phyloP scores from a whole-genome alignment of 2,113 vertebrate species.

The Ranitomeya imitator region DNA sequence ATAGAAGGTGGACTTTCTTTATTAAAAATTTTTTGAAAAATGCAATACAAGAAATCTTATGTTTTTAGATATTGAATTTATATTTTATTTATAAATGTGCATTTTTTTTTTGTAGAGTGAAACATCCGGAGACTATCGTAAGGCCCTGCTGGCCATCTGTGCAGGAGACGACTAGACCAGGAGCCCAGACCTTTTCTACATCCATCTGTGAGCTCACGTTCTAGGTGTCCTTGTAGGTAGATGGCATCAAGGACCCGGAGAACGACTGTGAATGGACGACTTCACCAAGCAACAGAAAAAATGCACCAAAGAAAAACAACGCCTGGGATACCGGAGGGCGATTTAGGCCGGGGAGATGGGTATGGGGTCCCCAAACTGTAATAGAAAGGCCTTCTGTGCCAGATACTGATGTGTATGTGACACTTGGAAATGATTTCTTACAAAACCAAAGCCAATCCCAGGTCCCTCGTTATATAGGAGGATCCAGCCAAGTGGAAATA shows the following conservation, averaged over 20 bases:
- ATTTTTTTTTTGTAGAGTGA: slow-evolving; percentile 79
- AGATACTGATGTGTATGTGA: slow-evolving; percentile 28
- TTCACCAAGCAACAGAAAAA: slow-evolving; percentile 58
- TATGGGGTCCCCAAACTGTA: background rate
- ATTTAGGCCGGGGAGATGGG: slow-evolving; percentile 5
- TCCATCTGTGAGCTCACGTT: slow-evolving; percentile 48
- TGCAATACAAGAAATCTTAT: background rate
- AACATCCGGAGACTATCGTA: slow-evolving; percentile 93
- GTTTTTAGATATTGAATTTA: no score
- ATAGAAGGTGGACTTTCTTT: no score
- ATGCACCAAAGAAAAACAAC: slow-evolving; percentile 51
- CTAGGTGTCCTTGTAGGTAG: slow-evolving; percentile 64
- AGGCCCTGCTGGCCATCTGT: slow-evolving; percentile 86
- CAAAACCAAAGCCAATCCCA: slow-evolving; percentile 4
- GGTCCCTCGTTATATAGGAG: slow-evolving; percentile 7
- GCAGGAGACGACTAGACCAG: slow-evolving; percentile 86
- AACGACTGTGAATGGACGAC: slow-evolving; percentile 24
- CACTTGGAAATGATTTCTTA: background rate
- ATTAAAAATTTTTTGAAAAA: background rate
- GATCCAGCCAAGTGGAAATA: slow-evolving; percentile 34
- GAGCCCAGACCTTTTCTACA: slow-evolving; percentile 1
- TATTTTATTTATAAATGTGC: background rate
- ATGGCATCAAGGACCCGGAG: slow-evolving; percentile 54
- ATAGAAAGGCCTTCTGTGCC: background rate
- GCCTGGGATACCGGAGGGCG: slow-evolving; percentile 21